Percentiles rank a stretch among this genome's conserved stretches.
These are phyloP conservation scores for Threskiornis aethiopicus DNA, from an alignment of 2,797 vertebrate genomes.

Conservation along the genomic window DNA sequence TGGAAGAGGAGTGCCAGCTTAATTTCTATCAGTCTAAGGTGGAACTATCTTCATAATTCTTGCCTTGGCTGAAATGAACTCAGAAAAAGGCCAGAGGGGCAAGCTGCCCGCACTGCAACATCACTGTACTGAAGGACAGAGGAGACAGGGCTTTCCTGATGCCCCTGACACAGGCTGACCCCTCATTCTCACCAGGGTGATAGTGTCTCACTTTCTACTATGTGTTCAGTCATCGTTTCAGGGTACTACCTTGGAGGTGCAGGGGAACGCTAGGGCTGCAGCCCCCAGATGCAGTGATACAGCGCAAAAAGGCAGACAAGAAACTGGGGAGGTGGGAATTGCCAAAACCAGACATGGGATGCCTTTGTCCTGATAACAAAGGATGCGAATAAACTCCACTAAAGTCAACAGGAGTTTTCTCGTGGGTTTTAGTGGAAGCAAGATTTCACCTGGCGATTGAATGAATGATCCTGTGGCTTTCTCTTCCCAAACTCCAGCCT, in stretches of 20 bases:
- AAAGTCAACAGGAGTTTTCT: not conserved
- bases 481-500: not conserved
- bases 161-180: not conserved
- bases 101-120: not conserved
- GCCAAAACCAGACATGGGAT: not conserved
- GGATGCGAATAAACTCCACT: not conserved
- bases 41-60: not conserved
- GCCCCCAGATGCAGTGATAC: not conserved
- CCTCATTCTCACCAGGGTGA: not conserved
- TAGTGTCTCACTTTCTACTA: not conserved
- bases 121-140: not conserved
- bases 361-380: not conserved
- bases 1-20: not conserved
- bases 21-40: not conserved
- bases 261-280: not conserved
- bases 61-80: not conserved
- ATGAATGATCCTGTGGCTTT: not conserved
- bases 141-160: not conserved
- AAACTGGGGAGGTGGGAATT: not conserved
- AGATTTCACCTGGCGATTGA: not conserved
- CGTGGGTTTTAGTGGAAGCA: not conserved
- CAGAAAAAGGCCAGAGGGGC: not conserved
- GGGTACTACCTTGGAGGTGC: not conserved
- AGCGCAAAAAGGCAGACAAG: not conserved
- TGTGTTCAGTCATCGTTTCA: not conserved